These are phyloP conservation scores for Fistularia tabacaria DNA, from an alignment of 2,797 vertebrate species.

Conservation along the genomic window DNA sequence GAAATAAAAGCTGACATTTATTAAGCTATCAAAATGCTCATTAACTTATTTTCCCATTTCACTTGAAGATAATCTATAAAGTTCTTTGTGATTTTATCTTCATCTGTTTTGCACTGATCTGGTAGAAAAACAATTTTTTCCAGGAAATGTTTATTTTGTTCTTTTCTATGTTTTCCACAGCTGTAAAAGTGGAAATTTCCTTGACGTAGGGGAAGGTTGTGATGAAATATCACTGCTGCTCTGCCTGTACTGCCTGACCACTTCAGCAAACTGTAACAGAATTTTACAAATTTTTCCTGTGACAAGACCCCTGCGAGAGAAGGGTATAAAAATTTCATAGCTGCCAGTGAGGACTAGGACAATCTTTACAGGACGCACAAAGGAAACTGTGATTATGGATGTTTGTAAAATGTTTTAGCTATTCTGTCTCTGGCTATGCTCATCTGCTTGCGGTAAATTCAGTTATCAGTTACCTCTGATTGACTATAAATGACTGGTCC, in stretches of 20 bases:
- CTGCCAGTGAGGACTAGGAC: slow-evolving; percentile 12
- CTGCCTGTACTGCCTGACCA: neutral
- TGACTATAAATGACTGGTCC: slow-evolving; percentile 18
- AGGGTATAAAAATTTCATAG: slow-evolving; percentile 34
- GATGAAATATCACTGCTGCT: too few species aligned
- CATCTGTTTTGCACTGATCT: neutral
- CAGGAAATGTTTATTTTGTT: neutral
- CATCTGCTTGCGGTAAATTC: slow-evolving; percentile 10
- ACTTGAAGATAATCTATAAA: too few species aligned
- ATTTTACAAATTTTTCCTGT: neutral
- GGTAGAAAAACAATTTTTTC: neutral
- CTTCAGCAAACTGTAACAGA: slow-evolving; percentile 22
- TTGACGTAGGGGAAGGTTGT: too few species aligned
- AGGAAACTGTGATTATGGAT: slow-evolving; percentile 14
- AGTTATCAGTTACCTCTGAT: slow-evolving; percentile 9
- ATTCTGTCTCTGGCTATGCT: slow-evolving; percentile 18
- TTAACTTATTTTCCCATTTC: too few species aligned
- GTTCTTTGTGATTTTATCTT: too few species aligned
- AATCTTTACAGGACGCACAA: slow-evolving; percentile 19
- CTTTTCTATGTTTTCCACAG: too few species aligned
- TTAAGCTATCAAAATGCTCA: too few species aligned
- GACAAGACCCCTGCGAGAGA: slow-evolving; percentile 16
- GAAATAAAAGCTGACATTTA: too few species aligned
- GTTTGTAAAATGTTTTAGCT: slow-evolving; percentile 17
- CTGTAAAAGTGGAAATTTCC: too few species aligned